Evolutionary conservation across 2,888 invertebrate genomes (phyloP).

Genomic region (Pandemis corylana): DNA sequence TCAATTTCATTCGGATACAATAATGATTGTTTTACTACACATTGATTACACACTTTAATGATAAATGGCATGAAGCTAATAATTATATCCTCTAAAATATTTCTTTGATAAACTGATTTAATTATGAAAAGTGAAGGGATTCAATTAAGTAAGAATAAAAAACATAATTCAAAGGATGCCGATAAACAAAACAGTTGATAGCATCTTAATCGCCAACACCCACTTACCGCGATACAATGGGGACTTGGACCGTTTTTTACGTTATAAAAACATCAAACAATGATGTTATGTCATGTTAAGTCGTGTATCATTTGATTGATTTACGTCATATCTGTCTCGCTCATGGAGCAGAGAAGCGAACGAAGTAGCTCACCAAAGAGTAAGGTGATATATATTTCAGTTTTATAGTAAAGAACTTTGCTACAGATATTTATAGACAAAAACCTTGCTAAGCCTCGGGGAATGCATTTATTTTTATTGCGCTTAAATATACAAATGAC

Average conservation of each 20-base stretch:
- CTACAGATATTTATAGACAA: too few relatives aligned
- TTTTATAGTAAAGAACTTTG: too few relatives aligned
- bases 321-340: conserved; percentile 59
- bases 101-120: conserved; percentile 27
- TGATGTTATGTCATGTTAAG: conserved; percentile 74
- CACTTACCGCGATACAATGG: conserved; percentile 64
- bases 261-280: conserved; percentile 66
- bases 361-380: conserved; percentile 2
- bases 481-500: not conserved
- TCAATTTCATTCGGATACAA: conserved; percentile 9
- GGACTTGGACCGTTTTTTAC: conserved; percentile 56
- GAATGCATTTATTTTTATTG: not conserved
- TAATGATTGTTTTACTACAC: not conserved
- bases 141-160: conserved; percentile 51
- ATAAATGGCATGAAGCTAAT: conserved; percentile 2
- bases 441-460: too few relatives aligned
- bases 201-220: conserved; percentile 73
- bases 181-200: conserved; percentile 68
- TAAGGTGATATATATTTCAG: not conserved
- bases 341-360: conserved; percentile 40
- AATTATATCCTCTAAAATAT: conserved; percentile 7
- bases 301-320: conserved; percentile 69
- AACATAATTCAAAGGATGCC: conserved; percentile 64
- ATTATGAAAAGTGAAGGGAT: conserved; percentile 29
- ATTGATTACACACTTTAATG: conserved; percentile 8